Conservation (phyloP, 2,113 vertebrate species). For the Psephotus haematonotus region DNA sequence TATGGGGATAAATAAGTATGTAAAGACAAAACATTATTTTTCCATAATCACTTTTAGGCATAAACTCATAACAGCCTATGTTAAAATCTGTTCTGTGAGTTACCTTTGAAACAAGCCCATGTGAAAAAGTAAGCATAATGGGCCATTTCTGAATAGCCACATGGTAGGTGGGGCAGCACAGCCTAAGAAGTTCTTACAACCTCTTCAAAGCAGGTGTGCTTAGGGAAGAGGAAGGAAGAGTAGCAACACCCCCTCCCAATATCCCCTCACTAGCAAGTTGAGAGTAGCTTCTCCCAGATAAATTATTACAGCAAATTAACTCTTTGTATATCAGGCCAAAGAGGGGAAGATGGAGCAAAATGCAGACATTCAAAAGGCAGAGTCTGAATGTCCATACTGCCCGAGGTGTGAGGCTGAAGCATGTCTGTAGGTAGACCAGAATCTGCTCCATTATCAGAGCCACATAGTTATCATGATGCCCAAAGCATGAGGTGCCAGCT, state of each 20-base stretch:
- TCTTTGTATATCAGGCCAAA: neutral
- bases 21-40: neutral
- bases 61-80: neutral
- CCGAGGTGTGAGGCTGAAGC: neutral
- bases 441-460: neutral
- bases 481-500: neutral
- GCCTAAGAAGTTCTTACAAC: neutral
- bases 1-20: neutral
- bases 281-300: neutral
- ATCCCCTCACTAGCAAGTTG: neutral
- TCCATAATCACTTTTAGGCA: neutral
- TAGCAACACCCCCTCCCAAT: neutral
- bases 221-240: neutral
- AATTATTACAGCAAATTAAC: neutral
- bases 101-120: neutral
- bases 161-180: neutral
- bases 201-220: neutral
- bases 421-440: rapidly evolving
- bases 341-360: neutral
- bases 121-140: neutral
- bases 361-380: neutral
- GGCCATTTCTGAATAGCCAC: neutral
- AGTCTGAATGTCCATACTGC: neutral
- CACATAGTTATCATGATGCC: neutral
- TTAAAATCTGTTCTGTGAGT: neutral